Percentiles rank a stretch among this genome's conserved stretches.
Conservation (phyloP, 2,797 vertebrate species). For the Gephyroberyx darwinii region DNA sequence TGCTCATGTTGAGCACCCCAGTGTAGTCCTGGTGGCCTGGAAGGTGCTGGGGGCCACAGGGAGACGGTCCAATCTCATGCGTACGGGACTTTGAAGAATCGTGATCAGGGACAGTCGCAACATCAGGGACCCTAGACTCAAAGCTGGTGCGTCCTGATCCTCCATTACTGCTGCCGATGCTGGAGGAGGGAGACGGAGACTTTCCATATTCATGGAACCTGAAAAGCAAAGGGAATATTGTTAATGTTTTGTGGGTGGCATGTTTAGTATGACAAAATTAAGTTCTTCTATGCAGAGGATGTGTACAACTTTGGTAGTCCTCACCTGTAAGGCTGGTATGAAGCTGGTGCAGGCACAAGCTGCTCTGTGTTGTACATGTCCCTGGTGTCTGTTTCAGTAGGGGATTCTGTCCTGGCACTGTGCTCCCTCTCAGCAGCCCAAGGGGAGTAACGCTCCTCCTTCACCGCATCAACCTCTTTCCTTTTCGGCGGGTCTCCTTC, state of each 20-base stretch:
- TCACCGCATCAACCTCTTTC: constrained; percentile 71
- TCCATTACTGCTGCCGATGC: constrained; percentile 63
- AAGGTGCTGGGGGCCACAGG: constrained; percentile 73
- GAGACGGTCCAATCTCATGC: constrained; percentile 60
- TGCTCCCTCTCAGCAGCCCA: constrained; percentile 81
- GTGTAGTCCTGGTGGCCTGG: constrained; percentile 83
- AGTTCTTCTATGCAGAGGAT: not conserved
- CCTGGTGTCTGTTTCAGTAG: constrained; percentile 68
- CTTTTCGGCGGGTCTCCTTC: constrained; percentile 59
- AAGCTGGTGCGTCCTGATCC: constrained; percentile 70
- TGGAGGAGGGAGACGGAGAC: constrained; percentile 81
- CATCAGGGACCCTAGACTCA: constrained; percentile 81
- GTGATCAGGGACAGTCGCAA: constrained; percentile 80
- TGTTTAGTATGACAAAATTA: not conserved
- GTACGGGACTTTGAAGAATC: constrained; percentile 69
- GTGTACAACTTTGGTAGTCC: not conserved
- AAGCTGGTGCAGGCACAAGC: constrained; percentile 80
- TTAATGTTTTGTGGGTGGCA: not conserved
- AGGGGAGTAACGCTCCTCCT: constrained; percentile 81
- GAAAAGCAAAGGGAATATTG: not conserved
- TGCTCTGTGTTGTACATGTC: constrained; percentile 84
- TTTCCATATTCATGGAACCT: constrained; percentile 85
- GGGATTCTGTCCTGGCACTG: constrained; percentile 72
- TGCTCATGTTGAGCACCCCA: constrained; percentile 83
- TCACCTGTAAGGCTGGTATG: constrained; percentile 87